Conservation (phyloP, 2,888 invertebrate genomes). For the Acrobeloides nanus region DNA sequence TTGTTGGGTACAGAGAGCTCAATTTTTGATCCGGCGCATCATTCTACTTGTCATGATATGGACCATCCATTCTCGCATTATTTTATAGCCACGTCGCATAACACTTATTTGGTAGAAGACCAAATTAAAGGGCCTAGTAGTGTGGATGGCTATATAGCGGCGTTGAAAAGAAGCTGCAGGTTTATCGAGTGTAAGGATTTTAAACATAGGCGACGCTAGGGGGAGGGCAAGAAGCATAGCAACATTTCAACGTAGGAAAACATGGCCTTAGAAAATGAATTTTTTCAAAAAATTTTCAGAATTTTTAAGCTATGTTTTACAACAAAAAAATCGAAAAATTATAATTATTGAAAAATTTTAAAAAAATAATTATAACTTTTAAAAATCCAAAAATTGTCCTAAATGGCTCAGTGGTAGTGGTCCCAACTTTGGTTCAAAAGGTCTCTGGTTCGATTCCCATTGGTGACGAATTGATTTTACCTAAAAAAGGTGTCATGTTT, state of each 20-base stretch:
- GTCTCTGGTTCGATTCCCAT: too few relatives aligned
- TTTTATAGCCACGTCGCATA: slow-evolving; percentile 60
- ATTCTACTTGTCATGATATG: slow-evolving; percentile 59
- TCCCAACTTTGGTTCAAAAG: too few relatives aligned
- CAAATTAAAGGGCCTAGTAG: slow-evolving; percentile 60
- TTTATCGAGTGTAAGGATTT: slow-evolving; percentile 58
- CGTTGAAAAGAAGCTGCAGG: slow-evolving; percentile 59
- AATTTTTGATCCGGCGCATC: slow-evolving; percentile 58
- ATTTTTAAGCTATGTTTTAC: neutral
- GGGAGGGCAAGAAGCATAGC: too few relatives aligned
- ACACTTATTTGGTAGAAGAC: slow-evolving; percentile 59
- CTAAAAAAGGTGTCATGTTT: too few relatives aligned
- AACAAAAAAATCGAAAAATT: neutral
- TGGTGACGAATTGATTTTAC: too few relatives aligned
- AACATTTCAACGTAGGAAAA: slow-evolving; percentile 2
- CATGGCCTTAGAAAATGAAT: neutral
- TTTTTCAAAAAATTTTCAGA: slow-evolving; percentile 3
- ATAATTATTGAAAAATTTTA: neutral
- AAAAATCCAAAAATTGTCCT: too few relatives aligned
- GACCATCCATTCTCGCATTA: slow-evolving; percentile 59
- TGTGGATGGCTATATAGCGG: slow-evolving; percentile 59
- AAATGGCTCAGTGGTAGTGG: too few relatives aligned
- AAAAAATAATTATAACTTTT: too few relatives aligned
- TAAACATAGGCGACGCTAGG: slow-evolving; percentile 3
- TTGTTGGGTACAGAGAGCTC: slow-evolving; percentile 58